phyloP scores from a whole-genome alignment of 1,140 invertebrate genomes.

The Drosophila fuyamai region DNA sequence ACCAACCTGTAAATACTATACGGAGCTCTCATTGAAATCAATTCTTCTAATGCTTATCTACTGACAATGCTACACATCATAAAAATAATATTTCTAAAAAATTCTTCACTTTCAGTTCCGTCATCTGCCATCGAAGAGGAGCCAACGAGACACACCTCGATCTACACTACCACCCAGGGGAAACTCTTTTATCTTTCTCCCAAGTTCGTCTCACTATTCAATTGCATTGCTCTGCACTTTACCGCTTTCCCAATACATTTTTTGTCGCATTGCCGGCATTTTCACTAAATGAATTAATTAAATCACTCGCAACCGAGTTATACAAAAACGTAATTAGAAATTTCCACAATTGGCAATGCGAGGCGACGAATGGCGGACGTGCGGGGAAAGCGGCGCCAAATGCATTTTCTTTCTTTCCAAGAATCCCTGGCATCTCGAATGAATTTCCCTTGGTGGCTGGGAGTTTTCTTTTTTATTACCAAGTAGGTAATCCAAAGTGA shows the following conservation, averaged over 20 bases:
- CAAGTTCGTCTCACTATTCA: constrained; percentile 16
- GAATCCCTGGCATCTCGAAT: constrained; percentile 56
- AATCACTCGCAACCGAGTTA: constrained; percentile 60
- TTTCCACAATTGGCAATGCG: constrained; percentile 62
- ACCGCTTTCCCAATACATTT: constrained; percentile 45
- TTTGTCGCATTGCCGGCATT: constrained; percentile 66
- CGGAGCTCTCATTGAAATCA: too few relatives aligned
- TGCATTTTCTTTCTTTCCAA: constrained; percentile 66
- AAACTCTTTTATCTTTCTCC: constrained; percentile 31
- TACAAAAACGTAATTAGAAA: constrained; percentile 78
- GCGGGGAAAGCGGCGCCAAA: constrained; percentile 67
- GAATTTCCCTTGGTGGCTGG: constrained; percentile 4
- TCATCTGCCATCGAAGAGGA: constrained; percentile 27
- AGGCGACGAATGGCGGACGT: constrained; percentile 32
- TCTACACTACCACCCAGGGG: neutral
- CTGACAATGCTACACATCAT: too few relatives aligned
- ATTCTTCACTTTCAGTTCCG: constrained; percentile 19
- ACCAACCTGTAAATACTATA: too few relatives aligned
- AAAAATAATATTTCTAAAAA: neutral
- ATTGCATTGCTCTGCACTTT: constrained; percentile 8
- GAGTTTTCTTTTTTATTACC: constrained; percentile 17
- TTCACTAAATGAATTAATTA: constrained; percentile 82
- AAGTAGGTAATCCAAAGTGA: constrained; percentile 17
- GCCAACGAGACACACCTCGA: constrained; percentile 13
- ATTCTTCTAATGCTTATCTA: too few relatives aligned